Conservation (phyloP, 2,113 vertebrate species). For the Gadus macrocephalus region DNA sequence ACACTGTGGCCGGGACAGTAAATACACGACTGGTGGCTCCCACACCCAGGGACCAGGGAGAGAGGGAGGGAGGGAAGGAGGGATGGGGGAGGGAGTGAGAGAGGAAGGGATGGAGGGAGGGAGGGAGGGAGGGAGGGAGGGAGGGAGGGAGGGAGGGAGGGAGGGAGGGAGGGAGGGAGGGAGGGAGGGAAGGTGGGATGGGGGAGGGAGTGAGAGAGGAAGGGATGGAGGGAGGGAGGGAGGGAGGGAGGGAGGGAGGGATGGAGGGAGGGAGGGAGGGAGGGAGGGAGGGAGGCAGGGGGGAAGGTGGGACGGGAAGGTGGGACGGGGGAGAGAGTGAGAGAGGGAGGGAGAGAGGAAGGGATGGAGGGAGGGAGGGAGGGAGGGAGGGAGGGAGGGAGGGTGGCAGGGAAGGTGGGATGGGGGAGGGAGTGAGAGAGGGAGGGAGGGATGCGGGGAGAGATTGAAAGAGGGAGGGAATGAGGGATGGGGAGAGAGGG, state of each 20-base stretch:
- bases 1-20: constrained; percentile 38
- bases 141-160: background rate
- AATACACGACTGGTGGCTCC: constrained; percentile 48
- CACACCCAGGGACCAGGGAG: background rate
- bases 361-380: too few relatives aligned
- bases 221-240: background rate
- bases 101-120: background rate
- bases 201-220: background rate
- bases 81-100: background rate
- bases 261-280: background rate
- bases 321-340: background rate
- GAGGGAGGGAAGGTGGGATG: background rate
- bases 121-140: background rate
- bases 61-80: background rate
- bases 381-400: background rate
- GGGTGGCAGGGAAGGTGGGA: too few relatives aligned
- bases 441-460: background rate
- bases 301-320: too few relatives aligned
- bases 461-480: background rate
- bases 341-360: too few relatives aligned
- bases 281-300: too few relatives aligned
- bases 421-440: constrained; percentile 3
- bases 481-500: too few relatives aligned
- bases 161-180: background rate
- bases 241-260: background rate